Evolutionary conservation across 1,140 invertebrate genomes (phyloP), one percentile per base, ranked within the genome.

Genomic region (Adelges cooleyi): DNA sequence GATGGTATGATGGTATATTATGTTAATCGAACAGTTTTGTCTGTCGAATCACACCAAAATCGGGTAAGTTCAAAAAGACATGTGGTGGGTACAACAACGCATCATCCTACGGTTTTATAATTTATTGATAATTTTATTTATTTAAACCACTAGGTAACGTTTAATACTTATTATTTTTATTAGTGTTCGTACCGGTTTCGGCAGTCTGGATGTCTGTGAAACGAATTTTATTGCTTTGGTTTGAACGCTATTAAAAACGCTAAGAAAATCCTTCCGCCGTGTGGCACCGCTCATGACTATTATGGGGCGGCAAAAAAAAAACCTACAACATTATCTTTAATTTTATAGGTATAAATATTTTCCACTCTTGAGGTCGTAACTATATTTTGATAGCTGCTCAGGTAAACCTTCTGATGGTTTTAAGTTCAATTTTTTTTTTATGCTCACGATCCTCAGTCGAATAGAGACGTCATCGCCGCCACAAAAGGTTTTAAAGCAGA

Each of bases 121-220:
- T 59, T 59, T 59, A 59, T 59, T 23, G 54, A 40, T 46, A 42
- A 6, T 11, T 33, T 33, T 33, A 33, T 59, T 59, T 59, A 54
- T 54, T 40, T 15, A 54, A 54, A 40, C 52, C 52, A 40, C 52
- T 54, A 25, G 40, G 38, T 42, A 59, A 59, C 54, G 5, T 59
- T 59, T 59, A 59, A 59, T 44, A 44, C 38, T 59, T 59, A 42
- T 59, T 42, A 59, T 59, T n/a, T 59, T 59, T 59, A 59, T 42
- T 59, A 40, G 15, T 40, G 36, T 59, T 59, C n/a, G 22, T 59
- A 59, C 54, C 54, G 54, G 54, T 59, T 59, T 59, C 40, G 54
- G 54, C 54, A 18, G 54, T 59, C 23, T 40, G 54, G 13, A 44
- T 27, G 9, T n/a, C 5, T 33, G 22, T 56, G 23, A 36, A 27